A percentile compares a stretch with the other conserved stretches of the same genome.
These are phyloP conservation scores for Spodoptera picta DNA, from an alignment of 2,888 invertebrate species.

Conservation along the genomic window DNA sequence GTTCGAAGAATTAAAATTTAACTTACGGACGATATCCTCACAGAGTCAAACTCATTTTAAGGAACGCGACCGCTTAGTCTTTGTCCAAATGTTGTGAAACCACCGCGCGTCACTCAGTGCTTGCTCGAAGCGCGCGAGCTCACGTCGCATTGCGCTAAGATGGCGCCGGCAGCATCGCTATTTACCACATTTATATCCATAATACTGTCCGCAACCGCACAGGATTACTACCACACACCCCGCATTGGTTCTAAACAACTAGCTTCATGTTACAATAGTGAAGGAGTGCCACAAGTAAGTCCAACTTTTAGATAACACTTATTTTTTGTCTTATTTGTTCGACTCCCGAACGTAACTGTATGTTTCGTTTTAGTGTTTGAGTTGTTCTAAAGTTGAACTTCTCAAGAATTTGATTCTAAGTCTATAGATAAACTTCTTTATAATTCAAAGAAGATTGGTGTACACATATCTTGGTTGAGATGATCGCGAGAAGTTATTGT, in stretches of 20 bases:
- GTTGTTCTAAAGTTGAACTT: constrained; percentile 23
- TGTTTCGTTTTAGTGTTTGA: constrained; percentile 42
- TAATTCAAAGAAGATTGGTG: neutral
- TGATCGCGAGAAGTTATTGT: constrained; percentile 1
- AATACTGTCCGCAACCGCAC: constrained; percentile 67
- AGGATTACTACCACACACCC: constrained; percentile 77
- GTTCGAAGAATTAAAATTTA: too few relatives aligned
- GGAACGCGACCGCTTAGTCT: constrained; percentile 61
- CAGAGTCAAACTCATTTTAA: constrained; percentile 39
- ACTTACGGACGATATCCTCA: constrained; percentile 24
- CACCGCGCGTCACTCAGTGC: constrained; percentile 73
- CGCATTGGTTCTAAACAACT: constrained; percentile 78
- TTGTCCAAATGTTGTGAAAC: constrained; percentile 82
- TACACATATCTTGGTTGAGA: neutral
- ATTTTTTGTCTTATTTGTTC: constrained; percentile 69
- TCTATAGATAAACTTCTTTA: neutral
- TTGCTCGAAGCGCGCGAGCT: constrained; percentile 78
- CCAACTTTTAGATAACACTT: constrained; percentile 64
- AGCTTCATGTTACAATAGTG: constrained; percentile 80
- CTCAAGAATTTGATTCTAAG: constrained; percentile 1
- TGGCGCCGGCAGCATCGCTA: constrained; percentile 76
- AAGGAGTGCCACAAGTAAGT: constrained; percentile 82
- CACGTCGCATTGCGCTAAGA: constrained; percentile 78
- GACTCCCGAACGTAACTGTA: constrained; percentile 51
- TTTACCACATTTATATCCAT: constrained; percentile 69